These are phyloP conservation scores for Lophotriccus pileatus DNA, from an alignment of 2,797 vertebrate genomes.

Conservation along the genomic window DNA sequence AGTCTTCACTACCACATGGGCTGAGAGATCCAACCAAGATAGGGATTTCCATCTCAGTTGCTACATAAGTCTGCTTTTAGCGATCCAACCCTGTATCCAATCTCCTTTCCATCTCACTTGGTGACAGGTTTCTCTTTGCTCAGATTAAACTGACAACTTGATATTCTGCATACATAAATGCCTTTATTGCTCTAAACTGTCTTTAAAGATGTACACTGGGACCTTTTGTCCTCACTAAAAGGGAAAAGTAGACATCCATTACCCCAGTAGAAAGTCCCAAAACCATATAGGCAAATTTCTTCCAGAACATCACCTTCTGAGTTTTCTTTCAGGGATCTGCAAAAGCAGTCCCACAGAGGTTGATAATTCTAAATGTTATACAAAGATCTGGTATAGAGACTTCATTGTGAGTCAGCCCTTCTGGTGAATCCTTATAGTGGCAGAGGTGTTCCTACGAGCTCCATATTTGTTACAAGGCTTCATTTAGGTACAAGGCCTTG, in stretches of 20 bases:
- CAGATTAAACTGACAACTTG: neutral
- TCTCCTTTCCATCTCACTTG: neutral
- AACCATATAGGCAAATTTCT: neutral
- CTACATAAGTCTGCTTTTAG: neutral
- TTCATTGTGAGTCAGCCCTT: neutral
- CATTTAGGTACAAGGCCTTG: neutral
- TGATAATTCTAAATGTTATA: neutral
- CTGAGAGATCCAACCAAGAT: neutral
- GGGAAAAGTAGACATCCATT: neutral
- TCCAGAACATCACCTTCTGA: neutral
- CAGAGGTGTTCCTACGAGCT: neutral
- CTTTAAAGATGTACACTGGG: neutral
- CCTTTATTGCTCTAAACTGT: neutral
- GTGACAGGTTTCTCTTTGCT: neutral
- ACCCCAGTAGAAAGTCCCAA: neutral
- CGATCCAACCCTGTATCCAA: neutral
- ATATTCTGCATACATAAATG: neutral
- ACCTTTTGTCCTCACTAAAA: neutral
- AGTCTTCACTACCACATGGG: neutral
- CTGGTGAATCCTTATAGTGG: neutral
- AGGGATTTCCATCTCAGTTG: neutral
- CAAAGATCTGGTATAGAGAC: neutral
- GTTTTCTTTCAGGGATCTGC: neutral
- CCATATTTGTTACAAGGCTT: neutral
- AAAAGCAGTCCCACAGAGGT: accelerated